phyloP scores from a whole-genome alignment of 2,113 vertebrate species.

The Entosphenus tridentatus region DNA sequence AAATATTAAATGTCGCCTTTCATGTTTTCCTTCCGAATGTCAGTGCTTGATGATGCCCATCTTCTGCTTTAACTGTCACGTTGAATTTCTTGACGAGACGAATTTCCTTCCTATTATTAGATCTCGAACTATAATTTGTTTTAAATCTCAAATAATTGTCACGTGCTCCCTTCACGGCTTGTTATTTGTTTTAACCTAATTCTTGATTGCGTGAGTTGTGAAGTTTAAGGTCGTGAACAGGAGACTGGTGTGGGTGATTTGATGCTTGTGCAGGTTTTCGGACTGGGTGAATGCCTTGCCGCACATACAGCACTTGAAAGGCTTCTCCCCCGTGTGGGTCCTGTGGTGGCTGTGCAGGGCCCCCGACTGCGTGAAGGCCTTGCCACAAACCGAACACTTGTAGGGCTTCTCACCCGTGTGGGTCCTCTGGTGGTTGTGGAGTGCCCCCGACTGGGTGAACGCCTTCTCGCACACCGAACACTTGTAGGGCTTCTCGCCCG shows the following conservation, averaged over 20 bases:
- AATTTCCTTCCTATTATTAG: too few species aligned
- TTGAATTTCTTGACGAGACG: too few species aligned
- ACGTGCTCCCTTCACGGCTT: too few species aligned
- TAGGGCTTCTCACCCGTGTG: constrained; percentile 4
- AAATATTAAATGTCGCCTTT: too few species aligned
- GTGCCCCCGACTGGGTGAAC: neutral
- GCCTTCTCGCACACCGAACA: constrained; percentile 1
- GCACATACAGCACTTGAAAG: constrained; percentile 1
- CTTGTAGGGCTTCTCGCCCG: neutral
- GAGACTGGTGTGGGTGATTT: neutral
- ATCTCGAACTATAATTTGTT: too few species aligned
- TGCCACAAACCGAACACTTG: neutral
- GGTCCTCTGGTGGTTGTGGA: constrained; percentile 2
- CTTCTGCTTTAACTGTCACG: too few species aligned
- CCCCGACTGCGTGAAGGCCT: constrained; percentile 1
- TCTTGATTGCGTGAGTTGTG: too few species aligned
- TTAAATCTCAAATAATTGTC: too few species aligned
- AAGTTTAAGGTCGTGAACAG: neutral
- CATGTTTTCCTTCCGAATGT: too few species aligned
- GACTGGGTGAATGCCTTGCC: neutral
- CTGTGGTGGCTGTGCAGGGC: neutral
- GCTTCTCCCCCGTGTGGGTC: neutral
- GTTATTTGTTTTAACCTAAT: too few species aligned
- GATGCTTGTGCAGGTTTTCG: constrained; percentile 1
- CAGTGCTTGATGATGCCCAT: too few species aligned